A percentile compares a stretch with the other conserved stretches of the same genome.
These are phyloP conservation scores for Anisognathus igniventris DNA, from an alignment of 2,797 vertebrate species.

Conservation along the genomic window DNA sequence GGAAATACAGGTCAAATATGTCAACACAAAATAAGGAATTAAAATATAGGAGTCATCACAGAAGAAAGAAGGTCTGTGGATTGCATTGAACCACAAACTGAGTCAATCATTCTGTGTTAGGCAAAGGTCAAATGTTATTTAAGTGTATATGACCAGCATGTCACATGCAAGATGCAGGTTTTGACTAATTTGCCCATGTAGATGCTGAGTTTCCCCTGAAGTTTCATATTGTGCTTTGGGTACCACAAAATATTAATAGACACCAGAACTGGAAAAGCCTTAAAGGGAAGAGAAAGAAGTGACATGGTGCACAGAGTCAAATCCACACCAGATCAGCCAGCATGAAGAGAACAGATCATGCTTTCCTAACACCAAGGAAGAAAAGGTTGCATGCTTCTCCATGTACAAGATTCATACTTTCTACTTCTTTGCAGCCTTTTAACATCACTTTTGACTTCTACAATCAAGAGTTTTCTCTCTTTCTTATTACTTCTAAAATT, in stretches of 20 bases:
- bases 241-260: not conserved
- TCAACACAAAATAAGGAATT: not conserved
- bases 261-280: not conserved
- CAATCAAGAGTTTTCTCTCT: not conserved
- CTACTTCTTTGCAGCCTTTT: not conserved
- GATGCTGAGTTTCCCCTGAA: not conserved
- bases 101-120: not conserved
- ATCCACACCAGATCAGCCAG: not conserved
- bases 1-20: not conserved
- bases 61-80: not conserved
- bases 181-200: not conserved
- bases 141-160: not conserved
- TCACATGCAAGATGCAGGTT: not conserved
- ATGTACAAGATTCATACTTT: not conserved
- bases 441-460: not conserved
- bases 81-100: not conserved
- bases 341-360: not conserved
- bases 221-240: not conserved
- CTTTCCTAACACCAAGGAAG: not conserved
- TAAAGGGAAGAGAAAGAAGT: not conserved
- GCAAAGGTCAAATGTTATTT: conserved; percentile 21
- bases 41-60: not conserved
- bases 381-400: not conserved
- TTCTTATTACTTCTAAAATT: not conserved
- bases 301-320: not conserved